A percentile compares a stretch with the other conserved stretches of the same genome.
Conservation (phyloP, 2,113 vertebrate species). For the Chaetops frenatus region DNA sequence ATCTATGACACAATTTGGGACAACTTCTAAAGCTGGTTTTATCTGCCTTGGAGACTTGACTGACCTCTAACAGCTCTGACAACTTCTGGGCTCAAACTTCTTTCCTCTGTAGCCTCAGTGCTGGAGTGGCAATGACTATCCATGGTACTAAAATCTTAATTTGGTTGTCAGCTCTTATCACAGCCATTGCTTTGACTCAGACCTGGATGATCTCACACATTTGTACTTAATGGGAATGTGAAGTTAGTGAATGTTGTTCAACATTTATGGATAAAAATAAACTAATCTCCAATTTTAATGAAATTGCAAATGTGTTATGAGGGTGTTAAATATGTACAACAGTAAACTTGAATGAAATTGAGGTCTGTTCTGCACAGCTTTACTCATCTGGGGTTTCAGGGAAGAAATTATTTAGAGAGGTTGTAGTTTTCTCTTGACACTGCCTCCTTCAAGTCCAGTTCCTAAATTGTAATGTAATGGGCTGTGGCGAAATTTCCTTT, state of each 20-base stretch:
- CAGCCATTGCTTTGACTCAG: background rate
- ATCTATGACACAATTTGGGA: background rate
- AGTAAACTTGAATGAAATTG: background rate
- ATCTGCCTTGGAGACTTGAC: background rate
- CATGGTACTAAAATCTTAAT: background rate
- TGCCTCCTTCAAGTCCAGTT: background rate
- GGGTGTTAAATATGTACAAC: background rate
- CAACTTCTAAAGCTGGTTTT: background rate
- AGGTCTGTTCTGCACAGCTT: background rate
- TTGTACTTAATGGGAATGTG: background rate
- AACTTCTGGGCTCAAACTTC: background rate
- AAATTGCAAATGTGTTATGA: background rate
- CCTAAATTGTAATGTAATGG: background rate
- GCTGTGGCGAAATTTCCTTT: background rate
- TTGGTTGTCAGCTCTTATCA: conserved; percentile 20
- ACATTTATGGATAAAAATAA: background rate
- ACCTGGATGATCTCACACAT: background rate
- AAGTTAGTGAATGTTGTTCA: background rate
- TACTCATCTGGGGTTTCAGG: background rate
- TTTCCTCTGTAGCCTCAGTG: background rate
- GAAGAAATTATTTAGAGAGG: background rate
- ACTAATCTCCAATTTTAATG: background rate
- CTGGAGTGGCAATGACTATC: background rate
- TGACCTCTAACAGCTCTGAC: background rate
- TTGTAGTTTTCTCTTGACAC: background rate